Conservation (phyloP, 1,140 invertebrate species). For the Leptopilina boulardi region DNA sequence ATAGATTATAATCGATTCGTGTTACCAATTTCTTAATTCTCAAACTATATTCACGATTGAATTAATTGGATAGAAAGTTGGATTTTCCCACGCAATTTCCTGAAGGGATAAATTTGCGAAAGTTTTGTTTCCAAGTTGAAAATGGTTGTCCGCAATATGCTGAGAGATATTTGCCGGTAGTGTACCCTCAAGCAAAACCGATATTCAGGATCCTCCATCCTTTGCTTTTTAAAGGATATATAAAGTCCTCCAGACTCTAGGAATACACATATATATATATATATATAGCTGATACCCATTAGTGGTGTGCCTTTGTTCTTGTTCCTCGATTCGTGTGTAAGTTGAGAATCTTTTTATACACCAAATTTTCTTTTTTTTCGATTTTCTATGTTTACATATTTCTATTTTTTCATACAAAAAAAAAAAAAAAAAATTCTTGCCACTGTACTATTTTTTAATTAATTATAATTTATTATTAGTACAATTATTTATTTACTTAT, state of each 20-base stretch:
- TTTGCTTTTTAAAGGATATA: slow-evolving; percentile 5
- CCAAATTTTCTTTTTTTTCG: too few relatives aligned
- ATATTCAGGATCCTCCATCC: not conserved
- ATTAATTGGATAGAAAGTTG: not conserved
- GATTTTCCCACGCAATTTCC: not conserved
- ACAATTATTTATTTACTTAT: too few relatives aligned
- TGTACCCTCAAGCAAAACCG: not conserved
- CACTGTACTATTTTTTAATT: too few relatives aligned
- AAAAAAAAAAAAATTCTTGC: too few relatives aligned
- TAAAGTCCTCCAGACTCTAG: slow-evolving; percentile 5
- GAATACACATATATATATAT: too few relatives aligned
- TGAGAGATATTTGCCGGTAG: not conserved
- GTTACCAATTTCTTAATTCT: not conserved
- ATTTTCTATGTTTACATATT: too few relatives aligned
- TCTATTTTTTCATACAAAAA: too few relatives aligned
- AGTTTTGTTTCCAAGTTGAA: slow-evolving; percentile 19
- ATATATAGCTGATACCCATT: slow-evolving; percentile 1
- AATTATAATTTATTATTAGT: too few relatives aligned
- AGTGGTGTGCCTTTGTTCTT: slow-evolving; percentile 17
- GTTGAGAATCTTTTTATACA: not conserved
- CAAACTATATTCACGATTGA: not conserved
- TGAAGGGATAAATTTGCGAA: slow-evolving; percentile 16
- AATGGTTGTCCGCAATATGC: slow-evolving; percentile 23
- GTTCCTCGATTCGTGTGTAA: not conserved
- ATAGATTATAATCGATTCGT: too few relatives aligned